Evolutionary conservation across 1,140 invertebrate species (phyloP), one percentile per base, ranked within the genome.

Genomic region (Microplitis mediator): DNA sequence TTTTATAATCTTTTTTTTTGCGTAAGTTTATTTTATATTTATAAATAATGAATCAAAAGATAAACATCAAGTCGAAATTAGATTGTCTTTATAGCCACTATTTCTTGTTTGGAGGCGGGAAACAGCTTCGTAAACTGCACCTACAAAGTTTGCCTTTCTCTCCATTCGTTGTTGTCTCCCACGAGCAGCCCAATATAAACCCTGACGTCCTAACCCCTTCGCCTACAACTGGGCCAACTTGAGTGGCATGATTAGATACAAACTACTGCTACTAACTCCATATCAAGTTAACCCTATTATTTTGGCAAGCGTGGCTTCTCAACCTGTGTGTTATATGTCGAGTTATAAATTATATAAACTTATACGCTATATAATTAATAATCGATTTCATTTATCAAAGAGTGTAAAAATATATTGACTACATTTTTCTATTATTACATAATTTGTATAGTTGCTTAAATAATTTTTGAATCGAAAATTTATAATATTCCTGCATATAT

Each of bases 161-260:
- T 61, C 23, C 31, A 32, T 58, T 4, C 52, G 51, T 58, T 36
- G 66, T 69, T 61, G n/a, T 56, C 66, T 58, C 31, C 66, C 51
- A 9, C 51, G 52, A 69, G 66, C 66, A 52, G 14, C 66, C 8
- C 66, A 31, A 14, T 14, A 69, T 36, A 45, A 2, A 45, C 39
- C 66, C 52, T 58, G 51, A 35, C 66, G n/a, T 36, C 62, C 62
- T 50, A 16, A 32, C 62, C 35, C n/a, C 60, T 31, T 36, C 34
- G 31, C 34, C 32, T 31, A 69, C 66, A 13, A 58, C 11, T 56
- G 51, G 8, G 32, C 66, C 32, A 69, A 58, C 11, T 69, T 69
- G 66, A 69, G 66, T 69, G 52, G 51, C 66, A 69, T 69, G 66
- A 69, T 69, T 69, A 69, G 66, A 56, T 34, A 69, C 66, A 69